Evolutionary conservation across 2,797 vertebrate genomes (phyloP).

Genomic region (Neosalanx taihuensis): DNA sequence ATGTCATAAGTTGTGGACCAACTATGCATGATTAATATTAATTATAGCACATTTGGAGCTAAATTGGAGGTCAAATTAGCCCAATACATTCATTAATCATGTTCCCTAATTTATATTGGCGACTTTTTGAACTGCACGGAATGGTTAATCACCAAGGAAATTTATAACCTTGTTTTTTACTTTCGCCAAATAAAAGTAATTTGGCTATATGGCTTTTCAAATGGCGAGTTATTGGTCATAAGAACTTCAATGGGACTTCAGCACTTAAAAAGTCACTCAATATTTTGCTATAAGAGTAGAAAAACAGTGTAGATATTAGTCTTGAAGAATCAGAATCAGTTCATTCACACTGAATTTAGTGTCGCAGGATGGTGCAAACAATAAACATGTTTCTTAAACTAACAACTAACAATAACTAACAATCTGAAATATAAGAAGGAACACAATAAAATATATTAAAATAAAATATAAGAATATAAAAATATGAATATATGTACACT

Average conservation of each 20-base stretch:
- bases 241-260: neutral
- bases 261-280: neutral
- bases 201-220: neutral
- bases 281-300: too few relatives aligned
- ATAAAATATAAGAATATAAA: too few relatives aligned
- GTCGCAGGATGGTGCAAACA: too few relatives aligned
- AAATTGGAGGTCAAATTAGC: neutral
- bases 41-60: neutral
- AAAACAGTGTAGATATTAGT: too few relatives aligned
- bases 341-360: too few relatives aligned
- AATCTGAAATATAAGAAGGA: too few relatives aligned
- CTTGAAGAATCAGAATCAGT: too few relatives aligned
- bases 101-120: slow-evolving; percentile 12
- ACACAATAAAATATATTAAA: too few relatives aligned
- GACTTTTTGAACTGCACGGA: slow-evolving; percentile 1
- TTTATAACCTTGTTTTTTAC: neutral
- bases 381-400: too few relatives aligned
- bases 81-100: slow-evolving; percentile 6
- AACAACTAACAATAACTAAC: too few relatives aligned
- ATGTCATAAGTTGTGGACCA: neutral
- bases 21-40: neutral
- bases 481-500: too few relatives aligned
- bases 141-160: slow-evolving; percentile 3
- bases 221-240: slow-evolving; percentile 16
- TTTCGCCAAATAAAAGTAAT: neutral